Percentiles rank a stretch among this genome's conserved stretches.
Evolutionary conservation across 2,797 vertebrate species (phyloP).

Genomic region (Argentina silus): DNA sequence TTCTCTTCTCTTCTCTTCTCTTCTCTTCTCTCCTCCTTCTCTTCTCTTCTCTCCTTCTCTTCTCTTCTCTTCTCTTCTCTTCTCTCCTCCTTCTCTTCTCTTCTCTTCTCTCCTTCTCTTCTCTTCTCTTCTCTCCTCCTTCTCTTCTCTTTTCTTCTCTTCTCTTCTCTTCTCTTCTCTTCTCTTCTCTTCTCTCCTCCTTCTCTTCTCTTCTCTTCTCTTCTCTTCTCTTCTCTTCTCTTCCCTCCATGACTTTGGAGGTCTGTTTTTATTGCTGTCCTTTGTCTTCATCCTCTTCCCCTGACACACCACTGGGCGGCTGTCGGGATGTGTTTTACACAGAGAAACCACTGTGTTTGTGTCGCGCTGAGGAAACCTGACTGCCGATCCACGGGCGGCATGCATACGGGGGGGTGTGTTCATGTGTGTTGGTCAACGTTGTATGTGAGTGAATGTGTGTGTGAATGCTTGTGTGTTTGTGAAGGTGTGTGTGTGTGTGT

Average conservation of each 20-base stretch:
- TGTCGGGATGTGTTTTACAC: conserved; percentile 29
- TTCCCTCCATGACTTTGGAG: conserved; percentile 60
- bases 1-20: background rate
- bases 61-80: background rate
- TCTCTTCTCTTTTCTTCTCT: too few relatives aligned
- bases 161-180: too few relatives aligned
- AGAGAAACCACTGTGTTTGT: background rate
- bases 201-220: too few relatives aligned
- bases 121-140: too few relatives aligned
- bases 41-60: background rate
- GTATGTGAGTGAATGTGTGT: background rate
- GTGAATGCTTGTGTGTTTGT: too few relatives aligned
- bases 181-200: too few relatives aligned
- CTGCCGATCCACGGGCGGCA: background rate
- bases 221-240: background rate
- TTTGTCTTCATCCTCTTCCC: conserved; percentile 50
- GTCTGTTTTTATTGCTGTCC: conserved; percentile 59
- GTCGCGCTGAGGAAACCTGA: conserved; percentile 3
- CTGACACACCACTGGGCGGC: conserved; percentile 56
- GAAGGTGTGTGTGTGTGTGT: background rate
- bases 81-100: conserved; percentile 20
- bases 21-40: background rate
- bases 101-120: too few relatives aligned
- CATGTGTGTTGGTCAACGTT: background rate
- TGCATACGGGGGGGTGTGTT: background rate